Evolutionary conservation across 2,797 vertebrate species (phyloP).

Genomic region (Cossypha niveicapilla): DNA sequence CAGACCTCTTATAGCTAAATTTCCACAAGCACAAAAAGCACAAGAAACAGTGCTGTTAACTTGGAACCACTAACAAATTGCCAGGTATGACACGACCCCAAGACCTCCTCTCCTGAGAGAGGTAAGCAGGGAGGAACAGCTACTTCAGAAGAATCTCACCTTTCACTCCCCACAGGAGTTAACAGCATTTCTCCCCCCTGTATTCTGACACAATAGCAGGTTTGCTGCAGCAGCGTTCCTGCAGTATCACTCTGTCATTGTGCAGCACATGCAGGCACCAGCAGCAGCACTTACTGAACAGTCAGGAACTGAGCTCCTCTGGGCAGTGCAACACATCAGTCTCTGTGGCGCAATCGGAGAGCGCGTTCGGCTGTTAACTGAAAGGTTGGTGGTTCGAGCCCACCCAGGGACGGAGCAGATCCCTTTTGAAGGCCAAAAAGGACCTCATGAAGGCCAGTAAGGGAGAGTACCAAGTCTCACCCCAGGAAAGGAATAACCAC

Average conservation of each 20-base stretch:
- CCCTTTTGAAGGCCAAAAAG: background rate
- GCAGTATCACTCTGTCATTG: background rate
- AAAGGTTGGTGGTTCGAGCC: slow-evolving; percentile 79
- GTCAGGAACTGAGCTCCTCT: background rate
- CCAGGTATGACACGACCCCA: accelerated
- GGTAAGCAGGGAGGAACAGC: background rate
- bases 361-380: slow-evolving; percentile 76
- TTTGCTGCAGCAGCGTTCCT: background rate
- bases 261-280: accelerated
- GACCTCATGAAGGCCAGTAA: accelerated
- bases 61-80: background rate
- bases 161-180: background rate
- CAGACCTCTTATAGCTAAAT: background rate
- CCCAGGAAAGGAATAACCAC: background rate
- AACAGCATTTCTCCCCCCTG: background rate
- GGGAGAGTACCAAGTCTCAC: accelerated
- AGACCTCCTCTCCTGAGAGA: background rate
- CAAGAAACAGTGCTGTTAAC: background rate
- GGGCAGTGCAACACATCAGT: accelerated
- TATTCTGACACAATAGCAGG: background rate
- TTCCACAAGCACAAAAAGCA: background rate
- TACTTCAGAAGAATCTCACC: background rate
- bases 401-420: slow-evolving; percentile 71
- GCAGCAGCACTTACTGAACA: accelerated
- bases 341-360: slow-evolving; percentile 79